A percentile compares a stretch with the other conserved stretches of the same genome.
phyloP scores from a whole-genome alignment of 2,888 invertebrate genomes.

The Cheiracanthium punctorium region DNA sequence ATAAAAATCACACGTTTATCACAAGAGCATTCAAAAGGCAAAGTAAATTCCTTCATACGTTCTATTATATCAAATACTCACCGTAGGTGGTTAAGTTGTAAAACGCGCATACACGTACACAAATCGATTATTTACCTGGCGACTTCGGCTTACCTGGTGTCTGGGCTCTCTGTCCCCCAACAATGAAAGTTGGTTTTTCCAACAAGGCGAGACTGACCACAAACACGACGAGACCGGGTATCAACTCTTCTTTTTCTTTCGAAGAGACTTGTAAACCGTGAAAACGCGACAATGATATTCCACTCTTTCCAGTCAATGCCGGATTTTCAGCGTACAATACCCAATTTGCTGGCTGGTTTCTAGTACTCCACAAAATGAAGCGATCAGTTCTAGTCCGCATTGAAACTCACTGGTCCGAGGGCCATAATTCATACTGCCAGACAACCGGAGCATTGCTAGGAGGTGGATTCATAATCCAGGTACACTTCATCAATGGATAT shows the following conservation, averaged over 20 bases:
- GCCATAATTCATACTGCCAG: slow-evolving; percentile 64
- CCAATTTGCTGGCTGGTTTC: slow-evolving; percentile 67
- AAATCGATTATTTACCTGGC: slow-evolving; percentile 15
- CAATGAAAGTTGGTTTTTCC: slow-evolving; percentile 65
- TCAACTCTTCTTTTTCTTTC: slow-evolving; percentile 31
- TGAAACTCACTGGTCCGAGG: slow-evolving; percentile 58
- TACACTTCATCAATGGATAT: slow-evolving; percentile 64
- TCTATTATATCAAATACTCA: background rate
- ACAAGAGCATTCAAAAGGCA: no score
- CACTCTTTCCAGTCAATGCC: background rate
- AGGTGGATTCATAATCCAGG: slow-evolving; percentile 36
- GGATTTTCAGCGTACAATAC: slow-evolving; percentile 44
- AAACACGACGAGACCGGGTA: slow-evolving; percentile 49
- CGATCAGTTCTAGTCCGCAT: slow-evolving; percentile 51
- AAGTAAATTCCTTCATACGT: background rate
- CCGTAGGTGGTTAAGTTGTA: background rate
- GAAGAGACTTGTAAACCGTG: no score
- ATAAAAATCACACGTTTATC: background rate
- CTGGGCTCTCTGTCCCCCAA: slow-evolving; percentile 6
- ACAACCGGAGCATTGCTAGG: slow-evolving; percentile 43
- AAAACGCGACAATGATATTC: slow-evolving; percentile 18
- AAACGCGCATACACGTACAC: background rate
- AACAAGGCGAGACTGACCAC: slow-evolving; percentile 50
- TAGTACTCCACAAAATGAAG: slow-evolving; percentile 44
- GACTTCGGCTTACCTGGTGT: slow-evolving; percentile 1